Percentiles rank a stretch among this genome's conserved stretches.
These are phyloP conservation scores for Oceanites oceanicus DNA, from an alignment of 2,113 vertebrate genomes.

Conservation along the genomic window DNA sequence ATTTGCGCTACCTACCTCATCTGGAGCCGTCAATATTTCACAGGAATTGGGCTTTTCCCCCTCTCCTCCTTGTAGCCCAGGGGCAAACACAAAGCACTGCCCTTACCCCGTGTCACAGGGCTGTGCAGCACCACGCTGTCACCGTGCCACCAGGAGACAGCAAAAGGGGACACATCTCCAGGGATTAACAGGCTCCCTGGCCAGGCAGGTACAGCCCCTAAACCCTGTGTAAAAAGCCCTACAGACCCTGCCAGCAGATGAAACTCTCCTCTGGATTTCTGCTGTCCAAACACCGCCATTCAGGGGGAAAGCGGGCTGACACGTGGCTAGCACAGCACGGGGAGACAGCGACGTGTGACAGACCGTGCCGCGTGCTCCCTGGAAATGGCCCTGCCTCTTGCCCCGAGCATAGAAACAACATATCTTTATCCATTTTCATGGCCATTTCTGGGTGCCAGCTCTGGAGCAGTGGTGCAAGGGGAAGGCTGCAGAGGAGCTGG, in stretches of 20 bases:
- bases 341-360: background rate
- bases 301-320: background rate
- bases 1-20: background rate
- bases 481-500: background rate
- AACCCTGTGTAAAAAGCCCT: background rate
- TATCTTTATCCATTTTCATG: background rate
- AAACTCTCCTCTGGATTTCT: background rate
- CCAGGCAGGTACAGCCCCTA: background rate
- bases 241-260: background rate
- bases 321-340: rapidly evolving
- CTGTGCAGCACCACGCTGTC: rapidly evolving
- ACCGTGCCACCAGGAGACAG: rapidly evolving
- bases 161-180: background rate
- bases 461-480: background rate
- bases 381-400: background rate
- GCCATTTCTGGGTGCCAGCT: background rate
- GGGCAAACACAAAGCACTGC: background rate
- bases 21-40: background rate
- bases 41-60: background rate
- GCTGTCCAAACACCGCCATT: background rate
- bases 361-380: rapidly evolving
- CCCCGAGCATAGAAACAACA: background rate
- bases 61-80: background rate
- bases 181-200: background rate
- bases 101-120: background rate